Evolutionary conservation across 2,888 invertebrate species (phyloP), one percentile per base, ranked within the genome.

Genomic region (Standfussiana lucernea): DNA sequence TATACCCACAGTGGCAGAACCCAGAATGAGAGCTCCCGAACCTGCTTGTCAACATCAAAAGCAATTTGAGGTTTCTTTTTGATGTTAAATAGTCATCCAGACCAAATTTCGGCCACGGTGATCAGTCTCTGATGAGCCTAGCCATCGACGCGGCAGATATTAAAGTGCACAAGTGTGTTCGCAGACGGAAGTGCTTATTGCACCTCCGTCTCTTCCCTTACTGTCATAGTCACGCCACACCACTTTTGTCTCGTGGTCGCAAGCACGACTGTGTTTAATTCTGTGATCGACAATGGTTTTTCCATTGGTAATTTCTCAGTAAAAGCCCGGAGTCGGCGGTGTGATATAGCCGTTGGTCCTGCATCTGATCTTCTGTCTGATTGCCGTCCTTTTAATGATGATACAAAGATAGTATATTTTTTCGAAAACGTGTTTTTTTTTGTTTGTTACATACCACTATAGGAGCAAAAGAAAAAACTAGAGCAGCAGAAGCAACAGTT

Each of bases 391-490:
- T n/a, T n/a, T 8, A 18, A 4, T 73, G 21, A 32, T 40, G 64
- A 42, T 42, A 15, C 18, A 24, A 32, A 21, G 15, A 59, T 47
- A 18, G 5, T 35, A 15, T 37, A 11, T 11, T 40, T 50, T 61
- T 75, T 59, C 28, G 7, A 15, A 10, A 18, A 66, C 28, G 15
- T 42, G 10, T 62, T 65, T 21, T 50, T 59, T 72, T 59, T 77
- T 72, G 50, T 82, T 62, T 74, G 37, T 80, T 66, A 64, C 65
- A 3, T 75, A 32, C n/a, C 40, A 24, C 89, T 88, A 40, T 88
- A 94, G 94, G 93, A 93, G 86, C 94, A 94, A 90, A 93, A 93
- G 86, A 93, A 89, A 67, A 85, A 89, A 28, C 65, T 94, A 87
- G 89, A 95, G 87, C 91, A 90, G 21, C 89, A 90, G 64, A 92